Evolutionary conservation across 2,888 invertebrate species (phyloP).

Genomic region (Xestia c-nigrum): DNA sequence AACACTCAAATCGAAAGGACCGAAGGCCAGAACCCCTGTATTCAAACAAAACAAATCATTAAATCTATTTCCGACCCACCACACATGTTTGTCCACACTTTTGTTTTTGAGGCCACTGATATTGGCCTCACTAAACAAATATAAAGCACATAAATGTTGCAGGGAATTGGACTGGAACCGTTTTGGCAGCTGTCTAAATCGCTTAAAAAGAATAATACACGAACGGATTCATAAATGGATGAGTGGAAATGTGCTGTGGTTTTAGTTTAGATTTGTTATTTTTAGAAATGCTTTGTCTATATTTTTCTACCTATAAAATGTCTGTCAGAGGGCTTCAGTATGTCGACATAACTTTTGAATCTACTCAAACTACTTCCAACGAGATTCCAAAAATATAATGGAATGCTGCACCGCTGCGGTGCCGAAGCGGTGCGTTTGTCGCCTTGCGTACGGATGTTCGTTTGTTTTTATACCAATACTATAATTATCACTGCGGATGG

Average conservation of each 20-base stretch:
- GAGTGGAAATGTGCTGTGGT: background rate
- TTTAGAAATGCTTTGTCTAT: background rate
- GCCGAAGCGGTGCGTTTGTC: too few species aligned
- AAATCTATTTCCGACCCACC: constrained; percentile 29
- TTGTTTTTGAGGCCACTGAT: constrained; percentile 31
- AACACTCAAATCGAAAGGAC: constrained; percentile 28
- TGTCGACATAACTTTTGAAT: background rate
- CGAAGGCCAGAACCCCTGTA: constrained; percentile 1
- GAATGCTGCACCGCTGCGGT: background rate
- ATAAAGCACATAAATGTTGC: constrained; percentile 39
- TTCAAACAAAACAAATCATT: constrained; percentile 36
- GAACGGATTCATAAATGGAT: constrained; percentile 28
- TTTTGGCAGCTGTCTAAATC: constrained; percentile 57
- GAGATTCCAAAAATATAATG: background rate
- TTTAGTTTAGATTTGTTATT: constrained; percentile 3
- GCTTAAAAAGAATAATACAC: constrained; percentile 42
- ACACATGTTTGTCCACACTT: constrained; percentile 30
- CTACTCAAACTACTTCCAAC: background rate
- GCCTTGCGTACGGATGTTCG: too few species aligned
- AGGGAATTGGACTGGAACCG: constrained; percentile 43
- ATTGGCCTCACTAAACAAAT: constrained; percentile 51
- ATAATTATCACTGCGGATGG: too few species aligned
- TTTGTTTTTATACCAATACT: too few species aligned
- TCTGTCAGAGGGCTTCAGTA: background rate
- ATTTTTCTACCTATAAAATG: background rate